phyloP scores from a whole-genome alignment of 2,797 vertebrate species.

The Enteromius treurensis region DNA sequence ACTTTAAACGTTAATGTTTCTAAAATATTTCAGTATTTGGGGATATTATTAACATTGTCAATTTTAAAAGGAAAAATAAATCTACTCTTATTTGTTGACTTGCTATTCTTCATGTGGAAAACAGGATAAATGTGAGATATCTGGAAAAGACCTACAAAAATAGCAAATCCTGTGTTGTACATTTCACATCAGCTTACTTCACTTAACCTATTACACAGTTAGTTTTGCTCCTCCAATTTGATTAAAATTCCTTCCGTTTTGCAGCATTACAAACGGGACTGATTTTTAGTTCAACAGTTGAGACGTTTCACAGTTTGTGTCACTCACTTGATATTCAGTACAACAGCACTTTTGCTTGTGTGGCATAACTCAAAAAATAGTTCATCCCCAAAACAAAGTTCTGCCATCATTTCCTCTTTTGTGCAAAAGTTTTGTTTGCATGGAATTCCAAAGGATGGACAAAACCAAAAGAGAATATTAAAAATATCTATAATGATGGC shows the following conservation, averaged over 20 bases:
- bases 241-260: not conserved
- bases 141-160: not conserved
- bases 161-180: not conserved
- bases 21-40: not conserved
- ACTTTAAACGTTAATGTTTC: not conserved
- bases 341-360: not conserved
- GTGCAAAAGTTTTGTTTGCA: not conserved
- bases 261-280: not conserved
- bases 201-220: not conserved
- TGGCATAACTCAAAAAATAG: not conserved
- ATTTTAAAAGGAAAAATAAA: not conserved
- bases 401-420: not conserved
- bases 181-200: not conserved
- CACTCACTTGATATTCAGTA: not conserved
- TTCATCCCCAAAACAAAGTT: not conserved
- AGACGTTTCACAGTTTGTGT: no score
- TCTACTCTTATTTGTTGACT: conserved; percentile 8
- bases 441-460: not conserved
- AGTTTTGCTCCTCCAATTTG: not conserved
- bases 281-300: not conserved
- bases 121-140: not conserved
- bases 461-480: not conserved
- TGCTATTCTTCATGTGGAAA: not conserved
- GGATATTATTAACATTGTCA: not conserved
- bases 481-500: not conserved